Conservation (phyloP, 53 echinoderm and acorn worm species). For the Echinometra lucunter region DNA sequence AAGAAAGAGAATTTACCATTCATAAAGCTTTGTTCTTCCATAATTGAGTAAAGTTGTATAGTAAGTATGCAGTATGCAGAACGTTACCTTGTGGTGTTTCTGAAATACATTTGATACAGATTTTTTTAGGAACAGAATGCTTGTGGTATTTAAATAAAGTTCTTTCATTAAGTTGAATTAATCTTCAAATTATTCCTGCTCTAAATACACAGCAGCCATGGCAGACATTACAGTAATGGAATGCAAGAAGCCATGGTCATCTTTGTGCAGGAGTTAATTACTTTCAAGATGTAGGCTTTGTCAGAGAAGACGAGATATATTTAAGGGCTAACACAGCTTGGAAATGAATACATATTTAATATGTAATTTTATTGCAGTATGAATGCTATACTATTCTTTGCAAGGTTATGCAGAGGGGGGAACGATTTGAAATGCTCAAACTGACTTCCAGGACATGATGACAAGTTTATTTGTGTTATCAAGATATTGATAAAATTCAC, state of each 20-base stretch:
- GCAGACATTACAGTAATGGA: not conserved
- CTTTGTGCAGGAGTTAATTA: not conserved
- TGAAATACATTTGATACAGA: not conserved
- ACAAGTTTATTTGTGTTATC: not conserved
- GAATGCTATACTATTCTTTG: not conserved
- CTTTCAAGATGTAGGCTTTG: too few relatives aligned
- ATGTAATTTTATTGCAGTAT: not conserved
- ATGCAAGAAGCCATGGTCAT: not conserved
- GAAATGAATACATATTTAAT: not conserved
- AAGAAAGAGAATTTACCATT: not conserved
- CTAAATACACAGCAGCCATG: not conserved
- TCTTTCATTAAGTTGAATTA: not conserved
- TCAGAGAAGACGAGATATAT: too few relatives aligned
- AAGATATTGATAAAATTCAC: not conserved
- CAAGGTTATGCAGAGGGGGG: not conserved
- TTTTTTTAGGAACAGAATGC: not conserved
- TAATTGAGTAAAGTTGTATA: not conserved
- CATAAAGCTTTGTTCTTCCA: not conserved
- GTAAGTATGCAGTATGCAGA: not conserved
- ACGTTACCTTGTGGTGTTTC: not conserved
- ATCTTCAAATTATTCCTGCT: not conserved
- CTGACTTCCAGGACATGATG: not conserved
- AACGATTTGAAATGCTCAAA: not conserved
- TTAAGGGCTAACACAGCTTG: too few relatives aligned
- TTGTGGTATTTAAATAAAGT: not conserved